Evolutionary conservation across 2,113 vertebrate genomes (phyloP).

Genomic region (Anoura caudifer): DNA sequence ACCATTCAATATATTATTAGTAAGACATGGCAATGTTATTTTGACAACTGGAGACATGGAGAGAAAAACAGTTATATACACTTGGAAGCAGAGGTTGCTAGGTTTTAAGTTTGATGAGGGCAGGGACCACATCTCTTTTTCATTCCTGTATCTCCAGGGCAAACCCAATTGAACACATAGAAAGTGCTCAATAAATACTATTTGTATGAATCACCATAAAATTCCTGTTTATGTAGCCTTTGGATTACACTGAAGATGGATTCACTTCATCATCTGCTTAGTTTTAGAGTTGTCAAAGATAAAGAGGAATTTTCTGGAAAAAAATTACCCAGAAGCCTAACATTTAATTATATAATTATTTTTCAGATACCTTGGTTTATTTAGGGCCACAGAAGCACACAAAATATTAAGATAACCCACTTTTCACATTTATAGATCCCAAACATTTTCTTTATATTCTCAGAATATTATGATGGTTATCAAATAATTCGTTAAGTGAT

Average conservation of each 20-base stretch:
- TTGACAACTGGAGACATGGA: background rate
- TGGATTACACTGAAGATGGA: background rate
- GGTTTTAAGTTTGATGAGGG: background rate
- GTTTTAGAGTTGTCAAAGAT: background rate
- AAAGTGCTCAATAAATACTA: background rate
- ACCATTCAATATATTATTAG: background rate
- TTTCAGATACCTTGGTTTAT: slow-evolving; percentile 29
- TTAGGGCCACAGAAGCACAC: background rate
- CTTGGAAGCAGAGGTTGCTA: background rate
- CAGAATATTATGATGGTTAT: background rate
- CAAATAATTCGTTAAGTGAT: slow-evolving; percentile 59
- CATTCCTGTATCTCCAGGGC: background rate
- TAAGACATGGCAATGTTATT: background rate
- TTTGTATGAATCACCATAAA: background rate
- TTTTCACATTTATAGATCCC: slow-evolving; percentile 2
- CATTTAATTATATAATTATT: slow-evolving; percentile 9
- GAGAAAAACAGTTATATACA: background rate
- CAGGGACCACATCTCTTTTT: background rate
- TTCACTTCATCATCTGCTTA: background rate
- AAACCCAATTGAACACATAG: background rate
- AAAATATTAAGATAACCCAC: background rate
- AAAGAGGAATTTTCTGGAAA: background rate
- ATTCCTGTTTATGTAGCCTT: background rate
- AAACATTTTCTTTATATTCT: background rate
- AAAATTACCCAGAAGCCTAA: background rate